Conservation (phyloP, 2,888 invertebrate species). For the Noctua janthina region DNA sequence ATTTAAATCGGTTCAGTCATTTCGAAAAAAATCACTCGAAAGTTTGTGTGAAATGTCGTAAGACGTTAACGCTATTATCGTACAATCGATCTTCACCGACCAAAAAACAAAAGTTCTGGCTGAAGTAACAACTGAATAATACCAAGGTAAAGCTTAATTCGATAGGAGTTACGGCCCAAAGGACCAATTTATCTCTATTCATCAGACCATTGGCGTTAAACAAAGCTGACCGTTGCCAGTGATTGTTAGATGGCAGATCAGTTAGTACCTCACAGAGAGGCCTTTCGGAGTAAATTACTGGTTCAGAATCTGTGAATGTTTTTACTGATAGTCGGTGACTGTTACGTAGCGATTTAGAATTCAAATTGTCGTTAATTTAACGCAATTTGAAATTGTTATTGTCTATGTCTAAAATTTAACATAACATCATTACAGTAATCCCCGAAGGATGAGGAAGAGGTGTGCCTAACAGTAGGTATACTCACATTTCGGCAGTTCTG, state of each 20-base stretch:
- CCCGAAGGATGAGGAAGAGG: background rate
- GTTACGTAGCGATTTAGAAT: background rate
- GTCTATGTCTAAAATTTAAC: background rate
- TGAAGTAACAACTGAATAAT: background rate
- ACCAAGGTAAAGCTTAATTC: slow-evolving; percentile 6
- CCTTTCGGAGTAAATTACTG: background rate
- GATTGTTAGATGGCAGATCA: slow-evolving; percentile 10
- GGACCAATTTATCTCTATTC: slow-evolving; percentile 31
- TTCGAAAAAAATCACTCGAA: too few relatives aligned
- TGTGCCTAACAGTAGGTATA: background rate
- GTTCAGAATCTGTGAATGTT: background rate
- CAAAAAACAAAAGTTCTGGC: background rate
- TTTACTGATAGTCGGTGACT: background rate
- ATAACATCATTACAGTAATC: background rate
- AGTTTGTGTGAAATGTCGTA: too few relatives aligned
- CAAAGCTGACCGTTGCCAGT: slow-evolving; percentile 1
- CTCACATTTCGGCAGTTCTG: background rate
- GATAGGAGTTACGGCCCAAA: background rate
- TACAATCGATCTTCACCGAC: background rate
- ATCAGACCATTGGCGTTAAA: slow-evolving; percentile 14
- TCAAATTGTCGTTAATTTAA: background rate
- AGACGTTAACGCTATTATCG: too few relatives aligned
- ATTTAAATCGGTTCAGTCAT: too few relatives aligned
- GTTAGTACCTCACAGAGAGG: background rate
- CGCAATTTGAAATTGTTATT: background rate